These are phyloP conservation scores for Orbicella faveolata DNA, from an alignment of 64 coral and sea anemone genomes.

Conservation along the genomic window DNA sequence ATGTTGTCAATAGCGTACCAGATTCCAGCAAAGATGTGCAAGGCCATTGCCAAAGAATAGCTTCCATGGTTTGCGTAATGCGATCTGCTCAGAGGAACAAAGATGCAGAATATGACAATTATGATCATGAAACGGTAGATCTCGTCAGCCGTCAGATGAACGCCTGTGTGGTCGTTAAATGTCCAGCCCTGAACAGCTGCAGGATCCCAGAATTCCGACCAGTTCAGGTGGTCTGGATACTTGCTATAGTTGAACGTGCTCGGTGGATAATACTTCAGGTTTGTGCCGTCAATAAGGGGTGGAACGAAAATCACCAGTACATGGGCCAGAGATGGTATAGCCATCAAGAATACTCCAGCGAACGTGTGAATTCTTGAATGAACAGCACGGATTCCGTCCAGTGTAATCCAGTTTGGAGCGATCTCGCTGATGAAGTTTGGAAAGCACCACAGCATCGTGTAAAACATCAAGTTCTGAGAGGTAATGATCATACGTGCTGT, in stretches of 20 bases:
- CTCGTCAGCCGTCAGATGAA: slow-evolving; percentile 68
- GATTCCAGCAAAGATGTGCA: slow-evolving; percentile 50
- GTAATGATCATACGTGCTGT: slow-evolving; percentile 66
- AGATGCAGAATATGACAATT: slow-evolving; percentile 57
- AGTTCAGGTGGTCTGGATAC: slow-evolving; percentile 59
- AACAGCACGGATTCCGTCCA: slow-evolving; percentile 53
- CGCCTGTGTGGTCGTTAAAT: slow-evolving; percentile 59
- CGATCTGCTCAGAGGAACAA: slow-evolving; percentile 62
- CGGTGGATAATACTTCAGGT: slow-evolving; percentile 56
- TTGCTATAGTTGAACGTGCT: slow-evolving; percentile 64
- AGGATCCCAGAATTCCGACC: slow-evolving; percentile 72
- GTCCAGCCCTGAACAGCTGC: slow-evolving; percentile 62
- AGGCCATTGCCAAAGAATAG: slow-evolving; percentile 55
- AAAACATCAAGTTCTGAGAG: slow-evolving; percentile 69
- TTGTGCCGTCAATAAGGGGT: slow-evolving; percentile 63
- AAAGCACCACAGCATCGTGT: slow-evolving; percentile 62
- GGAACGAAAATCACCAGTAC: slow-evolving; percentile 69
- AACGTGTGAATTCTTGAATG: slow-evolving; percentile 49
- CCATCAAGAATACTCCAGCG: slow-evolving; percentile 64
- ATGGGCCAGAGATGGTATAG: slow-evolving; percentile 61
- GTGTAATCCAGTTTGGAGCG: slow-evolving; percentile 37
- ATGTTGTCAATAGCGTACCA: slow-evolving; percentile 73
- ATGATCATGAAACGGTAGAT: slow-evolving; percentile 61
- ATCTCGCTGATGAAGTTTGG: slow-evolving; percentile 58
- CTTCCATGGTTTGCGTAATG: slow-evolving; percentile 60